Evolutionary conservation across 2,888 invertebrate genomes (phyloP), one percentile per base, ranked within the genome.

Genomic region (Tanypteryx hageni): DNA sequence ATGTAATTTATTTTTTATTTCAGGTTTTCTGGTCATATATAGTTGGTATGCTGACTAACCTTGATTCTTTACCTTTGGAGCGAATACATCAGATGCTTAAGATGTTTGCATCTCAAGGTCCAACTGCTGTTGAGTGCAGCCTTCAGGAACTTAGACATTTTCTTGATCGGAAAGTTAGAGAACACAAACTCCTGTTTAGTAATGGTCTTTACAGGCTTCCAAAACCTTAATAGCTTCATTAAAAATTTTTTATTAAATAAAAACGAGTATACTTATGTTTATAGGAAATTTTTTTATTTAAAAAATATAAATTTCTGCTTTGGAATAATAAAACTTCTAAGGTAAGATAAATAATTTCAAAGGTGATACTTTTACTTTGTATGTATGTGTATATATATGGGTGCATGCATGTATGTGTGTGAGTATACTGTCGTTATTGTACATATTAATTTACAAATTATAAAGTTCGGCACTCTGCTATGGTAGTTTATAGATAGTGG

Each of bases 71-170:
- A 94, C 98, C 99, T 0, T 95, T 99, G 93, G 99, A 99, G 94
- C 96, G 99, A 92, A 99, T 99, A 94, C 98, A 99, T 95, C 98
- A 98, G 94, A 99, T 99, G 99, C 95, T 99, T 93, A 98, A 98
- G 95, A 98, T 99, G 97, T 99, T 99, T 96, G 99, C 99, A 1
- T 98, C 98, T 64, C 98, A 98, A 95, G 98, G 98, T 14, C 98
- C 98, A 0, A 96, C 96, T 0, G 97, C 98, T 0, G 97, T 98
- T 18, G 99, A 99, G 94, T 99, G 98, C 94, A 98, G 97, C 93
- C 95, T 98, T 92, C 97, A 98, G 93, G 99, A 99, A 95, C 95
- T 99, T 56, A 97, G 98, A 94, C 97, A 97, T 94, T 99, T 99
- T 95, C 96, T 99, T 59, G 99, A 99, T 94, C 97, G 97, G 61